Evolutionary conservation across 2,113 vertebrate species (phyloP), one percentile per base, ranked within the genome.

Genomic region (Ciconia boyciana): DNA sequence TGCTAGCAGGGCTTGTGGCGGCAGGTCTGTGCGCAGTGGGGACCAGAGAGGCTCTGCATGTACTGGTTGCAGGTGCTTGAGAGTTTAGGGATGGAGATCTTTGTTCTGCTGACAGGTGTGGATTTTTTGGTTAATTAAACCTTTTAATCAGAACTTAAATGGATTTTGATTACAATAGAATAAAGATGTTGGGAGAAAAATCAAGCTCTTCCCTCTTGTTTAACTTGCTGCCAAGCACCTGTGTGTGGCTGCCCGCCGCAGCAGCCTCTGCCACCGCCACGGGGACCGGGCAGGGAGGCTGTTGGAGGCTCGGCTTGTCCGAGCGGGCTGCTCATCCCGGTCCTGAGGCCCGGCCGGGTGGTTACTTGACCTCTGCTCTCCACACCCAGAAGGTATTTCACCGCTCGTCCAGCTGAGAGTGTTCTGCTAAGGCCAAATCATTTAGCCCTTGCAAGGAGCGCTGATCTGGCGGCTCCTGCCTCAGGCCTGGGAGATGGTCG

Each of bases 201-300:
- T 10, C 1, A 7, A 68, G 26, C 44, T 85, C n/a, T 68, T 44
- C 14, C 17, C 13, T 84, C 25, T 57, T n/a, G 36, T 51, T 19
- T 57, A 51, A 51, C 14, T 44, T 62, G 44, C 18, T 4, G 20
- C 58, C 24, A 66, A 61, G 69, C 44, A 46, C 6, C 0, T 25
- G 11, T 7, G 44, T 13, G n/a, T 24, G 83, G 36, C 76, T 70
- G 75, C 34, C 48, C 16, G 28, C 29, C 39, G 9, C 39, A 25
- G 55, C 48, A n/a, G 25, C 5, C 1, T 7, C 43, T 16, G 26
- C 48, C 11, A 4, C 25, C 6, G 2, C 60, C 5, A 1, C 2
- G 2, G 54, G 60, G 28, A 19, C 0, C 8, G 1, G 69, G 49
- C 66, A 34, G 29, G 18, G 51, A 0, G 1, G 44, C 65, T 75